Conservation (phyloP, 2,113 vertebrate species). For the Coptodon bakossiorum region DNA sequence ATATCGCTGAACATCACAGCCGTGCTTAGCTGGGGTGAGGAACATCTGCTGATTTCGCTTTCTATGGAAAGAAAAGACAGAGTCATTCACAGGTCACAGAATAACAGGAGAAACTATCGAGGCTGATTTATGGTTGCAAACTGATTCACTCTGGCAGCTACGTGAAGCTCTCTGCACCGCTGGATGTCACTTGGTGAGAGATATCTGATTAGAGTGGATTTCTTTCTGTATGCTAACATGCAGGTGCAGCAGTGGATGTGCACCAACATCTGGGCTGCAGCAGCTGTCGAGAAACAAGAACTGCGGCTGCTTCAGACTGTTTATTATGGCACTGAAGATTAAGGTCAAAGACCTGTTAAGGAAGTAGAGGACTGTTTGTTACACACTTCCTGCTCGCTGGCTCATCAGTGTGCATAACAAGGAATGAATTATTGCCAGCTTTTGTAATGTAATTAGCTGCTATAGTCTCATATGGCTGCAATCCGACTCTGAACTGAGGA, state of each 20-base stretch:
- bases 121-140: background rate
- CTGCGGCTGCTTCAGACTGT: background rate
- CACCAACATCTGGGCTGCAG: background rate
- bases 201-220: background rate
- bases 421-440: background rate
- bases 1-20: background rate
- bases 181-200: background rate
- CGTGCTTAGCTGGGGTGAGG: slow-evolving; percentile 18
- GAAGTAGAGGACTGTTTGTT: background rate
- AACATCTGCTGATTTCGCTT: slow-evolving; percentile 29
- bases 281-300: background rate
- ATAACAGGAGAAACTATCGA: background rate
- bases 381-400: background rate
- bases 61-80: slow-evolving; percentile 18
- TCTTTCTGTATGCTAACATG: background rate
- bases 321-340: background rate
- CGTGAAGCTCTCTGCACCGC: background rate
- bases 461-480: background rate
- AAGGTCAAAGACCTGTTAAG: background rate
- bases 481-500: background rate
- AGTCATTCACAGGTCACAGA: background rate
- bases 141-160: background rate
- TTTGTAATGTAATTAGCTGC: background rate
- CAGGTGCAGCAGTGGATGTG: background rate
- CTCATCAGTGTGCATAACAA: background rate